Evolutionary conservation across 2,888 invertebrate genomes (phyloP).

Genomic region (Cantharis lateralis): DNA sequence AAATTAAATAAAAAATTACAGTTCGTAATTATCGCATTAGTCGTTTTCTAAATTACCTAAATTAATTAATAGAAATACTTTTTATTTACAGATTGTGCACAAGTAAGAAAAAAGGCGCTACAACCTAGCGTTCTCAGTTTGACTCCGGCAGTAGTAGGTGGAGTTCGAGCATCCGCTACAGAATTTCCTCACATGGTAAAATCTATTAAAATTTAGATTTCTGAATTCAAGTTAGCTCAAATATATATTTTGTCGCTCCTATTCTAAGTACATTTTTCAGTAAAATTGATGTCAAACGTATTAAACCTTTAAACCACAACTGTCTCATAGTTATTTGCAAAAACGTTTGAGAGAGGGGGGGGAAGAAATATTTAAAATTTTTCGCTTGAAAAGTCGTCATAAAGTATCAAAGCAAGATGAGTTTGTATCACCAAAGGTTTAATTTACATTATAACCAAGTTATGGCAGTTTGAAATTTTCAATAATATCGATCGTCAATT

Average conservation of each 20-base stretch:
- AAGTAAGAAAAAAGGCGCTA: background rate
- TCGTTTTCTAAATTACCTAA: background rate
- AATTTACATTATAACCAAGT: too few relatives aligned
- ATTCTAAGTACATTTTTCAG: too few relatives aligned
- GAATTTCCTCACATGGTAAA: conserved; percentile 54
- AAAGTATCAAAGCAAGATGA: too few relatives aligned
- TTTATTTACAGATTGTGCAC: background rate
- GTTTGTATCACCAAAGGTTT: too few relatives aligned
- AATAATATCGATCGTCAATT: too few relatives aligned
- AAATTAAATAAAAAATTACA: background rate
- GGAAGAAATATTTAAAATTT: too few relatives aligned
- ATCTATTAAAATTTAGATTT: background rate
- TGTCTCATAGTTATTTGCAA: too few relatives aligned
- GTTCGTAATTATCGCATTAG: background rate
- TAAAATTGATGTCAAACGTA: too few relatives aligned
- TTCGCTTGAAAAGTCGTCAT: too few relatives aligned
- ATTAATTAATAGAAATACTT: background rate
- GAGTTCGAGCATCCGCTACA: conserved; percentile 38
- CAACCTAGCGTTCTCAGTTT: background rate
- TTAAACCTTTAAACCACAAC: too few relatives aligned
- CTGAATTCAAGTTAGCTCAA: background rate
- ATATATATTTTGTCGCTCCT: background rate
- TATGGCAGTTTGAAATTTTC: too few relatives aligned
- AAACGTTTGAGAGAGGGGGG: too few relatives aligned
- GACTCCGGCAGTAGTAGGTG: conserved; percentile 38